These are phyloP conservation scores for Lepeophtheirus salmonis DNA, from an alignment of 1,140 invertebrate genomes.

Conservation along the genomic window DNA sequence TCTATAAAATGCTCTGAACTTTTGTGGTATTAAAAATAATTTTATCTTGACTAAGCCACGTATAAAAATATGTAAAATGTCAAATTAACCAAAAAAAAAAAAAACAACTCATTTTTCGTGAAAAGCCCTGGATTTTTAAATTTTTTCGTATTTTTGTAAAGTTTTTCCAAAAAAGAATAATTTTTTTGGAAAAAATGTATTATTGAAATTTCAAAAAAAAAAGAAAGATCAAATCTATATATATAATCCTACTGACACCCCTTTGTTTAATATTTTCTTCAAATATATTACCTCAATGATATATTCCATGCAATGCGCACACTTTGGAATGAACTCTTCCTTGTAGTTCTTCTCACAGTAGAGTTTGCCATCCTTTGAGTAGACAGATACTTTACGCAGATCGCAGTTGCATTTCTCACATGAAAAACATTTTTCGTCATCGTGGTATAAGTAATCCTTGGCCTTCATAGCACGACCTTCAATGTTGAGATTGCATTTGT, in stretches of 20 bases:
- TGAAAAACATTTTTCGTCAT: not conserved
- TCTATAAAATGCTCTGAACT: no score
- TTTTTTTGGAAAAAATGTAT: not conserved
- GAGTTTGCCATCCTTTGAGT: not conserved
- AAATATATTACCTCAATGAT: not conserved
- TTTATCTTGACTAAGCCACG: no score
- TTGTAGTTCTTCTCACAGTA: conserved; percentile 11
- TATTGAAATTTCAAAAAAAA: not conserved
- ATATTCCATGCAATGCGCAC: conserved; percentile 3
- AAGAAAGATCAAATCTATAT: not conserved
- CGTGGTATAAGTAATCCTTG: not conserved
- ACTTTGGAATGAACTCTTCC: not conserved
- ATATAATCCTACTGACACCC: not conserved
- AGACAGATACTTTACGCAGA: not conserved
- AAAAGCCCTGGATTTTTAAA: not conserved
- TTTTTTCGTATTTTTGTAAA: not conserved
- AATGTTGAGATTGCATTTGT: not conserved
- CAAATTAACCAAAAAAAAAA: no score
- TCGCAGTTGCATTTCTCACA: not conserved
- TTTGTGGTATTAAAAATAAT: no score
- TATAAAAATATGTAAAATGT: no score
- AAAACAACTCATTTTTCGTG: no score
- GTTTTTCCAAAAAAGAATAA: not conserved
- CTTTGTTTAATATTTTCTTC: not conserved
- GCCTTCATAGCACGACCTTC: not conserved